Base-by-base conservation (phyloP, 2,888 invertebrate species). In the Sicus ferrugineus region DNA sequence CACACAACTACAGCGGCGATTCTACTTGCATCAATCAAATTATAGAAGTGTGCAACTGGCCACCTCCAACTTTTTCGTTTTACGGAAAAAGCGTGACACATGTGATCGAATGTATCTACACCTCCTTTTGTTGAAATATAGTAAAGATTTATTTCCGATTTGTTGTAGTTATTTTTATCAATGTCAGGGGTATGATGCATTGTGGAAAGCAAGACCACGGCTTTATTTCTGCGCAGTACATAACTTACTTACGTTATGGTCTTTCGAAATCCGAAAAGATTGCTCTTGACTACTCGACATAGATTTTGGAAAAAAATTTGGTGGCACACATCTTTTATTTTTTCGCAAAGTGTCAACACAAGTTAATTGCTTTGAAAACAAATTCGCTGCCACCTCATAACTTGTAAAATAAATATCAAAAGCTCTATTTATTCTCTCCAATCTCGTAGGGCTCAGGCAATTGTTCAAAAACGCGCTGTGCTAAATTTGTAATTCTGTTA, bases 71-170 rank as follows among this genome's bases (percentile, higher is more conserved):
- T 74, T 69, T 72, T 73, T 42, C 72, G 65, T 62, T 70, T 68
- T 19, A 67, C 69, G 34, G 73, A 71, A 70, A 72, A 76, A 11
- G 26, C 65, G 54, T 62, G 69, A 31, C 67, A 67, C 66, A 75
- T 30, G 59, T 77, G 74, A 58, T 77, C 74, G 58, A 77, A 72
- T 21, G 73, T 71, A 56, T 76, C 77, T 26, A 73, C 73, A 21
- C 70, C 73, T n/a, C 71, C 72, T 72, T 75, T 75, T 28, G 74
- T 76, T 59, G 54, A 54, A 67, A 9, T 34, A 34, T 34, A 34
- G 11, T 34, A 34, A 11, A 34, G 38, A 11, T 75, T 73, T 21
- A 74, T 72, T 54, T 70, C 63, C 46, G 74, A 71, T 72, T 77
- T 77, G 19, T 70, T 72, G n/a, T 71, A 48, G n/a, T 50, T 54